These are phyloP conservation scores for Conus ventricosus DNA, from an alignment of 1,140 invertebrate species.

Conservation along the genomic window DNA sequence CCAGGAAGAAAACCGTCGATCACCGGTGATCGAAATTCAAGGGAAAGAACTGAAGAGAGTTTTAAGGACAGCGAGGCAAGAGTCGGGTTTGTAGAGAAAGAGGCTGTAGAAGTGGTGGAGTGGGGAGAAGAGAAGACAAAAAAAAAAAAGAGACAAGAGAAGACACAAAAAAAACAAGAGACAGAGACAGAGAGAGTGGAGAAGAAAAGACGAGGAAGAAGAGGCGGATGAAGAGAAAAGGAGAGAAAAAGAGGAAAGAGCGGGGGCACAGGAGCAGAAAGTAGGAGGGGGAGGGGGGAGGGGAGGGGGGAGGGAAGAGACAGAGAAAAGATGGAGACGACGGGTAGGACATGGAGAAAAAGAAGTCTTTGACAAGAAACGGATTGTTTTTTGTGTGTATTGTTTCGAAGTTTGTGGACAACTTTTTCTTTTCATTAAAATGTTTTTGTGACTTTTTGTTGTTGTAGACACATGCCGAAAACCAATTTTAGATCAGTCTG, in stretches of 20 bases:
- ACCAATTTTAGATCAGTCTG: too few relatives aligned
- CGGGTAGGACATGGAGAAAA: too few relatives aligned
- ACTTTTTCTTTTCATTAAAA: too few relatives aligned
- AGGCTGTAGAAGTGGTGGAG: neutral
- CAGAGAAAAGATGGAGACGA: neutral
- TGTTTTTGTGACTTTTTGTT: too few relatives aligned
- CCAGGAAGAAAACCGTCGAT: too few relatives aligned
- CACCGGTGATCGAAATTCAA: too few relatives aligned
- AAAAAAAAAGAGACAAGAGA: slow-evolving; percentile 9
- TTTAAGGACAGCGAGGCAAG: neutral
- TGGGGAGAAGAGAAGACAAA: neutral
- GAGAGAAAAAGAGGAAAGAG: neutral
- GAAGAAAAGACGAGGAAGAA: neutral
- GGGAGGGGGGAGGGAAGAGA: neutral
- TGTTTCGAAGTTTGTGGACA: too few relatives aligned
- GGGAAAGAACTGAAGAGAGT: slow-evolving; percentile 14
- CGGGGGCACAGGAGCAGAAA: neutral
- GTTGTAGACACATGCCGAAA: too few relatives aligned
- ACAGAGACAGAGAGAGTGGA: neutral
- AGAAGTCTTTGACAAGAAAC: too few relatives aligned
- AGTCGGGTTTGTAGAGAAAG: neutral
- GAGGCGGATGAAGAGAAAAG: neutral
- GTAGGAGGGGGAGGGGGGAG: neutral
- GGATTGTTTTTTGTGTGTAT: too few relatives aligned
- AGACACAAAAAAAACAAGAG: neutral